Base-by-base conservation (phyloP, 2,888 invertebrate genomes). In the Andrena flavipes region DNA sequence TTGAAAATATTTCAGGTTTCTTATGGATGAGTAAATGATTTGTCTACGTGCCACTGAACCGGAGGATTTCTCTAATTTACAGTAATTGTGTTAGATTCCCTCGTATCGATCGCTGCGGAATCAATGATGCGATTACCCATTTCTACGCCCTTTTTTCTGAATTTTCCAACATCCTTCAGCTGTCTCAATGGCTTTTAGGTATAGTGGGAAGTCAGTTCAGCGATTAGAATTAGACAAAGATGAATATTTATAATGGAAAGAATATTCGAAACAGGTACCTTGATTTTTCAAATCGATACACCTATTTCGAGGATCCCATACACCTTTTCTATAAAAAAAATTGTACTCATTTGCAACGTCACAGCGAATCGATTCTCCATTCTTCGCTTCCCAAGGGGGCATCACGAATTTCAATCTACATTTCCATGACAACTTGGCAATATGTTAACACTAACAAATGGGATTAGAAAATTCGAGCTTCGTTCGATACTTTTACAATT, bases 91-190 rank as follows among this genome's bases (percentile, higher is more conserved):
- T 69, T 69, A 76, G 51, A 42, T 54, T 29, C 51, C 20, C 6
- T 16, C 1, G 23, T 54, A 63, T 76, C 76, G 76, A 71, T 63
- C 71, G 42, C 3, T 7, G 20, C 2, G 10, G 35, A 56, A 63
- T 71, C 62, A 48, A 48, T 71, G 30, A 71, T 35, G 63, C 71
- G 16, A 76, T 76, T 60, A 68, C 33, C 13, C 59, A 67, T 67
- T 74, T 49, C 23, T 35, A 5, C 8, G 26, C 33, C 16, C 48
- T 62, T 16, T n/a, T 13, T 6, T 8, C 42, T 10, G 23, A 63
- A 20, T 13, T 63, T 10, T n/a, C 33, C 56, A 26, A 23, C 26
- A 56, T 56, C 23, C 13, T 6, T 54, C 4, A 13, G 4, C 0
- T 33, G 8, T 33, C 26, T 3, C 2, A 68, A 33, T 20, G 8